phyloP scores from a whole-genome alignment of 2,113 vertebrate genomes.

The Butastur rufipennis region DNA sequence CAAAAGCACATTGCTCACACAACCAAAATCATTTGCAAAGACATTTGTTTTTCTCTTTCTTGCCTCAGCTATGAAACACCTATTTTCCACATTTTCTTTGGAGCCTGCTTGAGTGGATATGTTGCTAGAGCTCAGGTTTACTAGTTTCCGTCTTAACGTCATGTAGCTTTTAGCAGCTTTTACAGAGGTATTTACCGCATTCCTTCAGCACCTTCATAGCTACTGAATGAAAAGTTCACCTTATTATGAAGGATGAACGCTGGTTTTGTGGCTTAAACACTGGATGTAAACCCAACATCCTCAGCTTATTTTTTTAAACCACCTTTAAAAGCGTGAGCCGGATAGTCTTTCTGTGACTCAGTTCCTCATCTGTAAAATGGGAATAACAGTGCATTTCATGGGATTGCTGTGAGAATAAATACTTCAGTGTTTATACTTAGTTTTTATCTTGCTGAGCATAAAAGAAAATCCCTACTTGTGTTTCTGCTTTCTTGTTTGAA shows the following conservation, averaged over 20 bases:
- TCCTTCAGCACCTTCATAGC: background rate
- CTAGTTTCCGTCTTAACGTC: constrained; percentile 6
- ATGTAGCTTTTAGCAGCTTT: constrained; percentile 35
- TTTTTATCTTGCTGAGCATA: constrained; percentile 40
- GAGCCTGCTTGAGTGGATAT: background rate
- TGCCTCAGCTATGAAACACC: background rate
- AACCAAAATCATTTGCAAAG: constrained; percentile 19
- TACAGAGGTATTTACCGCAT: constrained; percentile 14
- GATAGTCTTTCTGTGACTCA: constrained; percentile 19
- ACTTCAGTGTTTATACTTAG: constrained; percentile 1
- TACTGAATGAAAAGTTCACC: background rate
- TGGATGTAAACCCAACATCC: background rate
- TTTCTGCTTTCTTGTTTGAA: constrained; percentile 57
- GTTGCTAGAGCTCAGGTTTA: background rate
- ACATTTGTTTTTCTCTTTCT: background rate
- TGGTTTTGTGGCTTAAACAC: background rate
- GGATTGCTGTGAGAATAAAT: constrained; percentile 39
- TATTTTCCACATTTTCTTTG: constrained; percentile 15
- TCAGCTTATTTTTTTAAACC: constrained; percentile 5
- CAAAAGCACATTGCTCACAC: background rate
- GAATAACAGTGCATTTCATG: constrained; percentile 3
- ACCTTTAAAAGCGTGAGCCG: background rate
- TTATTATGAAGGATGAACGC: constrained; percentile 21
- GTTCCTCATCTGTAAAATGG: constrained; percentile 39
- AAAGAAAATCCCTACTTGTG: constrained; percentile 43